These are phyloP conservation scores for Alces alces DNA, from an alignment of 2,113 vertebrate species.

Conservation along the genomic window DNA sequence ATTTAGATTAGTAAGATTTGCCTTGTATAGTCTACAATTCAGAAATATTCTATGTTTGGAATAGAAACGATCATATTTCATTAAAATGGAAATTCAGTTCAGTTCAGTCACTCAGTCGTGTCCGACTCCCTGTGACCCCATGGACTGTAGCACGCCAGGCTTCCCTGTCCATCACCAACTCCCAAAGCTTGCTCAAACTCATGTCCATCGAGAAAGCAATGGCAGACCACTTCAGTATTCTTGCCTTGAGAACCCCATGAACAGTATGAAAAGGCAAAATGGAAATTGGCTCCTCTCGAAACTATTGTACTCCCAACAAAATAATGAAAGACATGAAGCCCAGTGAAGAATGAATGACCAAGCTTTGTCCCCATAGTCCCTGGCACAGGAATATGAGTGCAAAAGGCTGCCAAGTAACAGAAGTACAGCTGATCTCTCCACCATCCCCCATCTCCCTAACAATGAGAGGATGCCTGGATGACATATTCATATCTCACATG, in stretches of 20 bases:
- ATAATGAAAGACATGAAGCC: neutral
- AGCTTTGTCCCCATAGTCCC: neutral
- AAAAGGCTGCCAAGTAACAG: neutral
- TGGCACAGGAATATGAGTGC: neutral
- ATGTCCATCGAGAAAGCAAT: neutral
- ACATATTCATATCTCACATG: neutral
- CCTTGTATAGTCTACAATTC: neutral
- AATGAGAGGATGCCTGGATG: neutral
- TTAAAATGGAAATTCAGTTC: neutral
- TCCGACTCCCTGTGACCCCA: neutral
- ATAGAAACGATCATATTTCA: neutral
- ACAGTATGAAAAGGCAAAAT: neutral
- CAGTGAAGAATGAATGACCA: neutral
- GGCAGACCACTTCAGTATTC: neutral
- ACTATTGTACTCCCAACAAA: neutral
- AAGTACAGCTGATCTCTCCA: neutral
- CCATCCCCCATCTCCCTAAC: neutral
- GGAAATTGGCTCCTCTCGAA: neutral
- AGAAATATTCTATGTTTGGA: neutral
- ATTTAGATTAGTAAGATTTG: conserved; percentile 19
- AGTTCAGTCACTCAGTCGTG: neutral
- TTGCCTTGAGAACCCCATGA: neutral
- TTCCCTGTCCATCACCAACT: neutral
- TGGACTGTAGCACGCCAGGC: neutral
- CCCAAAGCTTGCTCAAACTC: neutral